A percentile compares a stretch with the other conserved stretches of the same genome.
phyloP scores from a whole-genome alignment of 1,140 invertebrate genomes.

The Glossosoma conforme region DNA sequence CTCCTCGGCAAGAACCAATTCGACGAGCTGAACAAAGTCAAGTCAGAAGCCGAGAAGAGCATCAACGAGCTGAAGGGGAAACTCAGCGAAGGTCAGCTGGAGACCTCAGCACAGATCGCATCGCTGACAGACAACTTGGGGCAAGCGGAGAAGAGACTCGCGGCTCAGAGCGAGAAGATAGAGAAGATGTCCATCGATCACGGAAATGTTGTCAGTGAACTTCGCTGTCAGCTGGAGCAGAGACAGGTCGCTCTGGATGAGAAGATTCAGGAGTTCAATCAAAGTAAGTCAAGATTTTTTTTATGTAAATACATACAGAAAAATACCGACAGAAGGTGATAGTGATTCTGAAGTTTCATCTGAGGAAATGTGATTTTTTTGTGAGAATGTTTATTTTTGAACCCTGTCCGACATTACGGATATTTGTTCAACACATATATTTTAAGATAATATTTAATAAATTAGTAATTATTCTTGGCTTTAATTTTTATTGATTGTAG shows the following conservation, averaged over 20 bases:
- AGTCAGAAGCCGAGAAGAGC: conserved; percentile 43
- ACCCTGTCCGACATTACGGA: too few species aligned
- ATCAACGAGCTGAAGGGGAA: conserved; percentile 46
- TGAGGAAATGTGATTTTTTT: too few species aligned
- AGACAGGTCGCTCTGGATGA: conserved; percentile 47
- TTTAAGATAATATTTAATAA: too few species aligned
- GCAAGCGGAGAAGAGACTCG: conserved; percentile 44
- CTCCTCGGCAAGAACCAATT: conserved; percentile 47
- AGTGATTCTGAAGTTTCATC: too few species aligned
- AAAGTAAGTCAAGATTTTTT: too few species aligned
- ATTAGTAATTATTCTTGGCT: too few species aligned
- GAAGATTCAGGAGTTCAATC: conserved; percentile 46
- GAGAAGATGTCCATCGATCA: conserved; percentile 47
- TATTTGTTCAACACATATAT: too few species aligned
- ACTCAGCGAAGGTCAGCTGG: conserved; percentile 44
- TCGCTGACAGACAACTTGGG: conserved; percentile 44
- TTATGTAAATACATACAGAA: too few species aligned
- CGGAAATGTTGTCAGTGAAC: conserved; percentile 42
- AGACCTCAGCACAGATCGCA: conserved; percentile 45
- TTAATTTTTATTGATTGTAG: too few species aligned
- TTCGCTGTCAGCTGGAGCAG: conserved; percentile 44
- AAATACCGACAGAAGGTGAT: too few species aligned
- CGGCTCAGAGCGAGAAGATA: conserved; percentile 46
- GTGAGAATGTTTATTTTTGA: too few species aligned
- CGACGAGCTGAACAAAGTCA: conserved; percentile 43